phyloP scores from a whole-genome alignment of 1,140 invertebrate genomes.

The Zeugodacus cucurbitae region DNA sequence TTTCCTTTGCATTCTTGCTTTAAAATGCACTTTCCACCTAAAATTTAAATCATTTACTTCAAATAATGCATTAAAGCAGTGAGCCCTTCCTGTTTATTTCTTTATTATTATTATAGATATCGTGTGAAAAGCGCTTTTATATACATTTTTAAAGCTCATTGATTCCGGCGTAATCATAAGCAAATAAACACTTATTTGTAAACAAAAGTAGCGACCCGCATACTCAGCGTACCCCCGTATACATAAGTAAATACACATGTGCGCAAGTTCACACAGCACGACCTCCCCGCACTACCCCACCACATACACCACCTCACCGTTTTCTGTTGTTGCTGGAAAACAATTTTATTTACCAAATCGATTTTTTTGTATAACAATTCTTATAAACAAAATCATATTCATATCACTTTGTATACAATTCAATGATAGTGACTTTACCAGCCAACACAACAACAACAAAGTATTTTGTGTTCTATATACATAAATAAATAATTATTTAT shows the following conservation, averaged over 20 bases:
- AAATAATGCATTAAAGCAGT: not conserved
- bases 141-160: conserved; percentile 5
- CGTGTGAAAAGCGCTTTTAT: conserved; percentile 16
- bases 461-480: not conserved
- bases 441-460: too few relatives aligned
- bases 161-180: not conserved
- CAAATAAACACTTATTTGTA: conserved; percentile 7
- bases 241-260: not conserved
- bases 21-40: not conserved
- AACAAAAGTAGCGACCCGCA: not conserved
- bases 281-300: not conserved
- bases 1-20: not conserved
- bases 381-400: conserved; percentile 21
- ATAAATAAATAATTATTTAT: not conserved
- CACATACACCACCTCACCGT: not conserved
- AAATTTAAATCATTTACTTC: not conserved
- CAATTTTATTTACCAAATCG: conserved; percentile 22
- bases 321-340: not conserved
- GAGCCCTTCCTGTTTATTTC: not conserved
- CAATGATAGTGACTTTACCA: not conserved
- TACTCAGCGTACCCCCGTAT: not conserved
- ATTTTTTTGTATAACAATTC: too few relatives aligned
- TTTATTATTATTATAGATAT: not conserved
- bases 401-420: conserved; percentile 13
- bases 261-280: not conserved